A percentile compares a stretch with the other conserved stretches of the same genome.
These are phyloP conservation scores for Emesis furor DNA, from an alignment of 2,888 invertebrate genomes.

Conservation along the genomic window DNA sequence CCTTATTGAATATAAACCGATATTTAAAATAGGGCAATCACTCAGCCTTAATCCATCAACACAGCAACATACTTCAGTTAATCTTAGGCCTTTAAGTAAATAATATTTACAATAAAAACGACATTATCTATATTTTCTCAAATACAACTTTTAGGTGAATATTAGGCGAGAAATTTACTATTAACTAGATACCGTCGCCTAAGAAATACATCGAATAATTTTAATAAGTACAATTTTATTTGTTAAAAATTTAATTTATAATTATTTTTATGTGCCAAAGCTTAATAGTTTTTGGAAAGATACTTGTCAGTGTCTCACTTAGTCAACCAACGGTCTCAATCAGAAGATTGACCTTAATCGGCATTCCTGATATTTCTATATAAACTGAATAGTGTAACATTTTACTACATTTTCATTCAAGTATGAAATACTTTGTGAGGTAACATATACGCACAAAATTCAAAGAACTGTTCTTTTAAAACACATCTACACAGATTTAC, in stretches of 20 bases:
- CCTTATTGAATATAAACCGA: not conserved
- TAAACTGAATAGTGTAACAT: not conserved
- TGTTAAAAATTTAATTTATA: not conserved
- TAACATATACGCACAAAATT: too few species aligned
- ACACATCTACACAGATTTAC: too few species aligned
- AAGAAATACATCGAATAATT: slow-evolving; percentile 30
- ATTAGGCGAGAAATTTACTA: slow-evolving; percentile 90
- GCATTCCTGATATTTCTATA: not conserved
- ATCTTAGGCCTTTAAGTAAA: slow-evolving; percentile 88
- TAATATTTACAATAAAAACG: slow-evolving; percentile 90
- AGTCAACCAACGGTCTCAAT: too few species aligned
- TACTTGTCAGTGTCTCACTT: not conserved
- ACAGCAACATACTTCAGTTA: slow-evolving; percentile 87
- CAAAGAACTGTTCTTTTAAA: too few species aligned
- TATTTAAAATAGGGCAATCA: slow-evolving; percentile 8
- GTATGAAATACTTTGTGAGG: too few species aligned
- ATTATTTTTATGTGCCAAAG: not conserved
- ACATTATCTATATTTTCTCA: slow-evolving; percentile 88
- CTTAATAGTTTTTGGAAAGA: not conserved
- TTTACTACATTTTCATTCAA: too few species aligned
- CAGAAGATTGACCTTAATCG: not conserved
- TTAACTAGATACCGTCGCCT: slow-evolving; percentile 81
- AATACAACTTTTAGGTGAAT: slow-evolving; percentile 85
- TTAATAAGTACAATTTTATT: not conserved
- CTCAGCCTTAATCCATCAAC: slow-evolving; percentile 60